A percentile compares a stretch with the other conserved stretches of the same genome.
These are phyloP conservation scores for Lepidochitona cinerea DNA, from an alignment of 2,888 invertebrate species.

Conservation along the genomic window DNA sequence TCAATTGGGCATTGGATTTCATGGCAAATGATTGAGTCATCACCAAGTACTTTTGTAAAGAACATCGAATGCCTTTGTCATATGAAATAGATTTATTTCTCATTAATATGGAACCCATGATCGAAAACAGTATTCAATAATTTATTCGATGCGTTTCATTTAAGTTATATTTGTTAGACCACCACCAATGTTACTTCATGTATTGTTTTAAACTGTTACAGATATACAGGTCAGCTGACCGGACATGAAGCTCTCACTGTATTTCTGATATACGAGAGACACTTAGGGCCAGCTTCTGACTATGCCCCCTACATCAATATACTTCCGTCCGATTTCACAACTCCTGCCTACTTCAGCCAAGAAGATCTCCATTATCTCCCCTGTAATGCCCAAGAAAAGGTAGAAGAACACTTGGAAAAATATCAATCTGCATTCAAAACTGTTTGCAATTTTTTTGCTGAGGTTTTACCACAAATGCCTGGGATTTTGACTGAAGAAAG, in stretches of 20 bases:
- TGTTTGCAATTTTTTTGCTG: conserved; percentile 20
- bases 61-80: too few relatives aligned
- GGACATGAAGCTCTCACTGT: conserved; percentile 81
- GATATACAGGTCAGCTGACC: conserved; percentile 61
- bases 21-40: too few relatives aligned
- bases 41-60: too few relatives aligned
- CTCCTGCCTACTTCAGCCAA: conserved; percentile 52
- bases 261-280: conserved; percentile 81
- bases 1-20: too few relatives aligned
- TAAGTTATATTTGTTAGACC: too few relatives aligned
- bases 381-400: conserved; percentile 25
- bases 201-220: too few relatives aligned
- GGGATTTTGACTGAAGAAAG: conserved; percentile 70
- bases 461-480: not conserved
- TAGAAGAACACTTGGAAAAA: conserved; percentile 26
- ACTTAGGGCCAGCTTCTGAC: conserved; percentile 70
- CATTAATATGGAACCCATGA: too few relatives aligned
- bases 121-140: too few relatives aligned
- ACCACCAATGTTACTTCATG: too few relatives aligned
- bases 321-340: conserved; percentile 71
- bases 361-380: conserved; percentile 50
- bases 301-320: conserved; percentile 63
- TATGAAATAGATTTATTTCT: too few relatives aligned
- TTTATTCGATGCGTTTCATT: too few relatives aligned
- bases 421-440: conserved; percentile 25